Evolutionary conservation across 1,140 invertebrate species (phyloP), one percentile per base, ranked within the genome.

Genomic region (Calosoma granatense): DNA sequence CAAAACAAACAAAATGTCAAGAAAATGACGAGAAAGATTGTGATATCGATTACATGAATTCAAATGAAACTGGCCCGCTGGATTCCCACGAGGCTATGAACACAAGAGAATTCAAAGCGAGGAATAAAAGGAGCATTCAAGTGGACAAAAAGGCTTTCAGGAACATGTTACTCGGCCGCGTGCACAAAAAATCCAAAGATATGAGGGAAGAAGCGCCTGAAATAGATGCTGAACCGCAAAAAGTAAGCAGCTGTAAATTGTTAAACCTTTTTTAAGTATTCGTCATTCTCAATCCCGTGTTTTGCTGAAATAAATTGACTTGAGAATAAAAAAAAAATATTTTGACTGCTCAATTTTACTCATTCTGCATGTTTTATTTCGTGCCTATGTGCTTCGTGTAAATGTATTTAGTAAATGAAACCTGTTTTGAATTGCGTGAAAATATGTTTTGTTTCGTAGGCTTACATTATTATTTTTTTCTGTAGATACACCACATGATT

Each of bases 1-100:
- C 41, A 17, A 47, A 12, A 47, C 41, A 47, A 47, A 47, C 15
- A 47, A 47, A 47, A 47, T 47, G 41, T 17, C 41, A 47, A 47
- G 41, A 47, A 47, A 47, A 47, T 47, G 41, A 47, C 15, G 41
- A 47, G 15, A 47, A 47, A 47, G 41, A 47, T 47, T 47, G 41
- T 17, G 41, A 47, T 12, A 47, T 12, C 41, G 41, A 47, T 9
- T 47, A 12, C 17, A 47, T 47, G 15, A 47, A 47, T 47, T 9
- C 41, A 47, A 47, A 47, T 26, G 58, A 59, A 56, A 21, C 56
- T 17, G 58, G 67, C n/a, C 65, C 66, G 2, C 65, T 64, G 9
- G 69, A 71, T 60, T 71, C 69, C 15, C 69, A 71, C 56, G 69
- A 71, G 51, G 68, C 69, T 17, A 71, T 71, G 69, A 70, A 69